These are phyloP conservation scores for Crypturellus undulatus DNA, from an alignment of 2,113 vertebrate species.

Conservation along the genomic window DNA sequence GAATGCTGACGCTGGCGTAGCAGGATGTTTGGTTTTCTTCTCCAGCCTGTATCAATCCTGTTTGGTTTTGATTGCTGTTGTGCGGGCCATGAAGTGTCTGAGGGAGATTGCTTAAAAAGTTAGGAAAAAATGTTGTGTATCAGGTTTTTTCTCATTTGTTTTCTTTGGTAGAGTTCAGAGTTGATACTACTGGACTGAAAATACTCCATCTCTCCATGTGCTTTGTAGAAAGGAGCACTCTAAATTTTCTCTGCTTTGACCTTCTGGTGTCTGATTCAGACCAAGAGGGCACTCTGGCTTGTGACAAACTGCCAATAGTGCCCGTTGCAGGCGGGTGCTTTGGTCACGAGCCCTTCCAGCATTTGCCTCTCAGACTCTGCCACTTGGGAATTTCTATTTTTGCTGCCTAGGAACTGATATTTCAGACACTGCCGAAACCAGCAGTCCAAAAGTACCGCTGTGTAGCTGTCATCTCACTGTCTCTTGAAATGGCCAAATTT, in stretches of 20 bases:
- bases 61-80: background rate
- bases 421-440: conserved; percentile 27
- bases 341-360: background rate
- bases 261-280: background rate
- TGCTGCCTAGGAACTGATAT: conserved; percentile 6
- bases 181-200: background rate
- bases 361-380: background rate
- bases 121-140: background rate
- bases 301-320: background rate
- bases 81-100: background rate
- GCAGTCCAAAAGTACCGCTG: conserved; percentile 15
- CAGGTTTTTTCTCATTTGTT: accelerated
- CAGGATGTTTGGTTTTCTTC: background rate
- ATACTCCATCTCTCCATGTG: background rate
- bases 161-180: background rate
- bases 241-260: background rate
- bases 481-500: conserved; percentile 23
- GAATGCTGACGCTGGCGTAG: accelerated
- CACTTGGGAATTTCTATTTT: conserved; percentile 31
- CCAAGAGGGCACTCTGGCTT: background rate
- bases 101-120: background rate
- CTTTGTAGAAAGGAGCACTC: background rate
- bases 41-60: background rate
- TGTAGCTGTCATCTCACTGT: conserved; percentile 41
- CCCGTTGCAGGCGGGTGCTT: background rate